Evolutionary conservation across 2,113 vertebrate genomes (phyloP).

Genomic region (Cyanocitta stelleri): DNA sequence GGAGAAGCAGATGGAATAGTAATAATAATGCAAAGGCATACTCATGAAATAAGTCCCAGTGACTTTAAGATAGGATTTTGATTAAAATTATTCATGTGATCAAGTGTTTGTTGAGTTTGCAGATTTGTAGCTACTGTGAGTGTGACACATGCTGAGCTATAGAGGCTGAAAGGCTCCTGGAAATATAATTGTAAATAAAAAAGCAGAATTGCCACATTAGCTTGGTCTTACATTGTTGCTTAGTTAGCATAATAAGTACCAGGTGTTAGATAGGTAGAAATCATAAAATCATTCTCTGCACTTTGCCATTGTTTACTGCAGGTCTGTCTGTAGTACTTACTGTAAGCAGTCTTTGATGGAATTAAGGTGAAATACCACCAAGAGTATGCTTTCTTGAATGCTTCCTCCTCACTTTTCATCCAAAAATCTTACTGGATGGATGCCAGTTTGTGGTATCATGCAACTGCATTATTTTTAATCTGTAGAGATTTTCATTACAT

Average conservation of each 20-base stretch:
- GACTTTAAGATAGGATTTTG: constrained; percentile 14
- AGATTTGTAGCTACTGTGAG: not conserved
- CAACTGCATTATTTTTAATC: not conserved
- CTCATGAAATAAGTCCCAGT: not conserved
- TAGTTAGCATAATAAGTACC: not conserved
- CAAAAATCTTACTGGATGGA: not conserved
- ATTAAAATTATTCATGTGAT: not conserved
- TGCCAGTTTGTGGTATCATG: not conserved
- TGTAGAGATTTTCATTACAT: not conserved
- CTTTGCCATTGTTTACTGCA: not conserved
- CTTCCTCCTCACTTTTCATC: not conserved
- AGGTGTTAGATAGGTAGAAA: not conserved
- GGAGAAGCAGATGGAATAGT: constrained; percentile 11
- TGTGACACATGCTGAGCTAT: not conserved
- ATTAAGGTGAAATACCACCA: not conserved
- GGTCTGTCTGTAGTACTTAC: not conserved
- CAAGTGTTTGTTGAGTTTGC: not conserved
- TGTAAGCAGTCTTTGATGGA: not conserved
- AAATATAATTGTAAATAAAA: not conserved
- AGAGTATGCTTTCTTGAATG: not conserved
- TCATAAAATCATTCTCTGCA: not conserved
- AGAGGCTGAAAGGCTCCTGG: not conserved
- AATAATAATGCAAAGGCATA: not conserved
- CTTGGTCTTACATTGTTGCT: not conserved
- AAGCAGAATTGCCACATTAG: not conserved